These are phyloP conservation scores for Anisognathus igniventris DNA, from an alignment of 2,797 vertebrate genomes.

Conservation along the genomic window DNA sequence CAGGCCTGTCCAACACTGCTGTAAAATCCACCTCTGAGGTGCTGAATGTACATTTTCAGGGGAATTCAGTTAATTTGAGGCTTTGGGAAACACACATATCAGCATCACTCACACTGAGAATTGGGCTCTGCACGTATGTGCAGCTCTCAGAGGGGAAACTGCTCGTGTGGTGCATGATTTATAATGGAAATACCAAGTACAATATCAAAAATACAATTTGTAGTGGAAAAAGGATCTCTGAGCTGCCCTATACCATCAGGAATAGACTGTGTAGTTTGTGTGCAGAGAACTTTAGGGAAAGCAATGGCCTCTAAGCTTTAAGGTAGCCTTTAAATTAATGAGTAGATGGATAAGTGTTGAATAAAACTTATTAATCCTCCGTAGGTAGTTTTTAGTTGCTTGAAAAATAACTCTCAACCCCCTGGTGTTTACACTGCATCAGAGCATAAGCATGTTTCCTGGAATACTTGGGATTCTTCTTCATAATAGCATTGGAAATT, in stretches of 20 bases:
- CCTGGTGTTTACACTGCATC: slow-evolving; percentile 49
- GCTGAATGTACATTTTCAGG: neutral
- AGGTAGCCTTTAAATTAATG: slow-evolving; percentile 44
- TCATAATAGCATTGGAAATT: neutral
- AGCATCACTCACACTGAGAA: neutral
- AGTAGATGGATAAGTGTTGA: slow-evolving; percentile 36
- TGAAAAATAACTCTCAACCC: slow-evolving; percentile 30
- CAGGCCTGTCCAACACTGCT: neutral
- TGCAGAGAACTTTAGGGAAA: slow-evolving; percentile 23
- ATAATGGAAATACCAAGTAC: neutral
- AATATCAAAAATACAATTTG: neutral
- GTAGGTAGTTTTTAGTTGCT: slow-evolving; percentile 64
- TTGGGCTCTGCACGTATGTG: neutral
- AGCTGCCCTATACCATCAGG: slow-evolving; percentile 19
- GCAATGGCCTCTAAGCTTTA: slow-evolving; percentile 54
- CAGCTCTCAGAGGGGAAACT: neutral
- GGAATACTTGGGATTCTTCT: slow-evolving; percentile 23
- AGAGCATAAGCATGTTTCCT: slow-evolving; percentile 23
- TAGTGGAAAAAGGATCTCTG: neutral
- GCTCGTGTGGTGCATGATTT: neutral
- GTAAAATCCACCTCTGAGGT: neutral
- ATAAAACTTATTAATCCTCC: slow-evolving; percentile 37
- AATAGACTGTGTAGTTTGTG: slow-evolving; percentile 41
- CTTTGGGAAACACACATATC: neutral
- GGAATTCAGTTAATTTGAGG: neutral